These are phyloP conservation scores for Cnemophilus loriae DNA, from an alignment of 2,113 vertebrate species.

Conservation along the genomic window DNA sequence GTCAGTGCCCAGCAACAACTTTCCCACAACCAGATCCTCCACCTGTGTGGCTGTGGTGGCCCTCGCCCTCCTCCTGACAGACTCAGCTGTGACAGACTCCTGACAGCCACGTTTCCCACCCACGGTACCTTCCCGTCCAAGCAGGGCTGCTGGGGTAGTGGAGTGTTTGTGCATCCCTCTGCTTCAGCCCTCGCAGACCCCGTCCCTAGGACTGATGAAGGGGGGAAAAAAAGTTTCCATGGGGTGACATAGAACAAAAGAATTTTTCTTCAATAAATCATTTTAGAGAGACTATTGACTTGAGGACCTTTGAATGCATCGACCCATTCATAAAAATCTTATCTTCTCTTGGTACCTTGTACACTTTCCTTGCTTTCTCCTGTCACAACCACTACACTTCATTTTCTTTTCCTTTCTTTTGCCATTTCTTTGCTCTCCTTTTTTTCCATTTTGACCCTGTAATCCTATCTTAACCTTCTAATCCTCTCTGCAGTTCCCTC, in stretches of 20 bases:
- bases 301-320: constrained; percentile 25
- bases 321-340: constrained; percentile 52
- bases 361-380: constrained; percentile 8
- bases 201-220: background rate
- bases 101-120: background rate
- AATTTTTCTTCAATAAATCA: constrained; percentile 51
- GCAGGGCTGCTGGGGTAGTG: background rate
- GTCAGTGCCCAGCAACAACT: background rate
- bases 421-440: constrained; percentile 4
- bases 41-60: background rate
- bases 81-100: background rate
- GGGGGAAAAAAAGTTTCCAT: background rate
- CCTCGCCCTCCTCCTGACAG: background rate
- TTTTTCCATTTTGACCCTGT: background rate
- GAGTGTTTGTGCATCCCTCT: background rate
- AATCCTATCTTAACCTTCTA: constrained; percentile 67
- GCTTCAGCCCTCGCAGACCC: background rate
- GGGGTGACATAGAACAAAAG: background rate
- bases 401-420: constrained; percentile 61
- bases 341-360: constrained; percentile 8
- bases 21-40: background rate
- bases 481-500: constrained; percentile 59
- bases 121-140: background rate
- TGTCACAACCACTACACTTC: constrained; percentile 35
- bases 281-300: constrained; percentile 34